Conservation (phyloP, 2,113 vertebrate species). For the Helogale parvula region DNA sequence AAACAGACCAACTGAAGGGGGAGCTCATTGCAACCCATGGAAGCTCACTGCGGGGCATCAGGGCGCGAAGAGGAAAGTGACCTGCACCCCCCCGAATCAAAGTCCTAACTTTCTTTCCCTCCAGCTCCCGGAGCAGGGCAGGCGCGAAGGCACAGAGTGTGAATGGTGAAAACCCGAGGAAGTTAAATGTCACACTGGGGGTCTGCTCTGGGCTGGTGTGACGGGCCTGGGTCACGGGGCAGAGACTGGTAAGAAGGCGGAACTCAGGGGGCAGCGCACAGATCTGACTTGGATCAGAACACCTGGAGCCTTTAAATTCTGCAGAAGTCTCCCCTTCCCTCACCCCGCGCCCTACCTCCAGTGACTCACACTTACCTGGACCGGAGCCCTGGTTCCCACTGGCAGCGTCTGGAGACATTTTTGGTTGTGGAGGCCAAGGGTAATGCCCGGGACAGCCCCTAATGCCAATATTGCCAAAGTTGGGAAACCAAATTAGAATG, state of each 20-base stretch:
- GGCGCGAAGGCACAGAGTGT: not conserved
- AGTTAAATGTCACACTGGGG: not conserved
- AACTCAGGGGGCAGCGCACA: not conserved
- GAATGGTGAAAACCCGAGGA: not conserved
- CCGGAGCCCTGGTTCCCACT: not conserved
- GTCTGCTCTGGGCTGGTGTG: not conserved
- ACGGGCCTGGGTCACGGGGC: too few relatives aligned
- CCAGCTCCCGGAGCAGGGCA: not conserved
- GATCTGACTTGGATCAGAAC: not conserved
- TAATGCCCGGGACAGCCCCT: not conserved
- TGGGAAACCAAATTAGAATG: not conserved
- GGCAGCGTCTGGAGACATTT: not conserved
- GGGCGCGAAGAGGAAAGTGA: not conserved
- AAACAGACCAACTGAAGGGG: not conserved
- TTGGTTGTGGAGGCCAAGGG: not conserved
- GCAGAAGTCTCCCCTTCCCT: not conserved
- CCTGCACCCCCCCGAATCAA: not conserved
- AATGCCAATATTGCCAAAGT: not conserved
- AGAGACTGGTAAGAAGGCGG: not conserved
- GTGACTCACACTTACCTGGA: too few relatives aligned
- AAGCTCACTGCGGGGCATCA: too few relatives aligned
- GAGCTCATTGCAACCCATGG: not conserved
- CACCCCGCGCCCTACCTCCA: not conserved
- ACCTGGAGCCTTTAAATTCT: not conserved
- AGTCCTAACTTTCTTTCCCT: not conserved